These are phyloP conservation scores for Myotis findleyi DNA, from an alignment of 2,797 vertebrate species.

Conservation along the genomic window DNA sequence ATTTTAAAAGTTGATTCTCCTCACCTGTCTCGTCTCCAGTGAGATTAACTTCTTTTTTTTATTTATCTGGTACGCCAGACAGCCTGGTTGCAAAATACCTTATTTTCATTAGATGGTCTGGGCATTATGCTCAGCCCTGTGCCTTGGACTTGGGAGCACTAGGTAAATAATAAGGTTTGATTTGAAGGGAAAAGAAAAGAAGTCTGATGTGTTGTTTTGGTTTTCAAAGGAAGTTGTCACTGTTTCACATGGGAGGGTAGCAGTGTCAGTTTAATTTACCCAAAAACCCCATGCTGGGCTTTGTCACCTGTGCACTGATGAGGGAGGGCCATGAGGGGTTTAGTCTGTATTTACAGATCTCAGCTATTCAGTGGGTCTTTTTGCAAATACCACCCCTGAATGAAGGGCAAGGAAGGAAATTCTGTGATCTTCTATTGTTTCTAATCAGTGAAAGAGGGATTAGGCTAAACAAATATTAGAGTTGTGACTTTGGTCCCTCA, in stretches of 20 bases:
- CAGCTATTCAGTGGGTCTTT: not conserved
- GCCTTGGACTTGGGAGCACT: not conserved
- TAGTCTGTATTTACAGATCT: not conserved
- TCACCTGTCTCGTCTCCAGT: not conserved
- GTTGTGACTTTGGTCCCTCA: not conserved
- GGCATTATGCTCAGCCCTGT: not conserved
- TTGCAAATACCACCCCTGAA: not conserved
- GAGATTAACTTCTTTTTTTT: not conserved
- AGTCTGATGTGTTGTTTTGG: not conserved
- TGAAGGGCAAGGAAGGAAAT: not conserved
- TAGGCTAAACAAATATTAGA: slow-evolving; percentile 16
- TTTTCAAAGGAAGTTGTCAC: not conserved
- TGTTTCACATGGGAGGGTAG: not conserved
- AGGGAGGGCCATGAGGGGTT: not conserved
- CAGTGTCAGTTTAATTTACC: not conserved
- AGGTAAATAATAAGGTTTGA: not conserved
- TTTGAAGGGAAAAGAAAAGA: not conserved
- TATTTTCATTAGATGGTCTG: not conserved
- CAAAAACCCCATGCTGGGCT: not conserved
- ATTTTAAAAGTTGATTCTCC: not conserved
- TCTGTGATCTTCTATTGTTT: not conserved
- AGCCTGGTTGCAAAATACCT: not conserved
- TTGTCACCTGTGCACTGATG: not conserved
- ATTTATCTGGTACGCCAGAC: not conserved
- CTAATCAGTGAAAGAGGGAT: slow-evolving; percentile 4